Evolutionary conservation across 2,113 vertebrate species (phyloP).

Genomic region (Motacilla alba): DNA sequence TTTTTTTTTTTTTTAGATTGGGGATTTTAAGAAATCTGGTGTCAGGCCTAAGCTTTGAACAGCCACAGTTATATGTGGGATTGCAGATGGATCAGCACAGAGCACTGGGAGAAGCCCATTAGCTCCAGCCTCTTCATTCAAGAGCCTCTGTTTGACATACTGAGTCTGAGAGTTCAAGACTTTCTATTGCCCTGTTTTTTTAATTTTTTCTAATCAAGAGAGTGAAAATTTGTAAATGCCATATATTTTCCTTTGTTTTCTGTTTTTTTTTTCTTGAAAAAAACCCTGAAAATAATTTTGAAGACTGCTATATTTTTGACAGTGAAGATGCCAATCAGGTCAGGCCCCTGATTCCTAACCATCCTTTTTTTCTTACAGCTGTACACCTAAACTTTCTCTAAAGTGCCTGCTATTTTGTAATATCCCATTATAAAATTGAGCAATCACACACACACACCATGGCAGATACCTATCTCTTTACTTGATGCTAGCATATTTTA

Average conservation of each 20-base stretch:
- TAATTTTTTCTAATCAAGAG: neutral
- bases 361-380: neutral
- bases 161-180: neutral
- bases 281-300: neutral
- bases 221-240: neutral
- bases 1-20: neutral
- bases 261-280: neutral
- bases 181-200: neutral
- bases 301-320: neutral
- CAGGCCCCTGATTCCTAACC: neutral
- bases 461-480: neutral
- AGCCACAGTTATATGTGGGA: neutral
- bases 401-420: neutral
- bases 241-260: neutral
- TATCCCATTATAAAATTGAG: neutral
- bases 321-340: neutral
- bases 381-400: neutral
- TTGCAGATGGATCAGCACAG: neutral
- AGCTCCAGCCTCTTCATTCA: neutral
- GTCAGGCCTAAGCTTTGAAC: neutral
- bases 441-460: neutral
- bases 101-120: neutral
- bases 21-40: neutral
- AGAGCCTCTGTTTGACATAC: neutral
- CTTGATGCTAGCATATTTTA: neutral